A percentile compares a stretch with the other conserved stretches of the same genome.
These are phyloP conservation scores for Scleropages formosus DNA, from an alignment of 2,797 vertebrate genomes.

Conservation along the genomic window DNA sequence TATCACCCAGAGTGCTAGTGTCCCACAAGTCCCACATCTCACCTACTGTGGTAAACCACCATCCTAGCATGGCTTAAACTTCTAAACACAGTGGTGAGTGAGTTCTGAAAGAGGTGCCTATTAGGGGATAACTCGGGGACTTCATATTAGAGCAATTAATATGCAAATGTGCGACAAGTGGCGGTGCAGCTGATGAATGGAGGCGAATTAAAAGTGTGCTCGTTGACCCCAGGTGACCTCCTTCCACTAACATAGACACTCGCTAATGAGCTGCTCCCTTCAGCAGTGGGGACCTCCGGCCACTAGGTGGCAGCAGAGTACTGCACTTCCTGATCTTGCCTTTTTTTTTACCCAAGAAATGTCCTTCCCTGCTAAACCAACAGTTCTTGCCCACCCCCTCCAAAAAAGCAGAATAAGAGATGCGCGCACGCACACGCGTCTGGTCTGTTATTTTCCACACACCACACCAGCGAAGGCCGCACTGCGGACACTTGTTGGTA, in stretches of 20 bases:
- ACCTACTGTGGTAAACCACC: conserved; percentile 26
- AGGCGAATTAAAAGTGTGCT: conserved; percentile 56
- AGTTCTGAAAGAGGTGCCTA: conserved; percentile 59
- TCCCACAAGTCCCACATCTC: not conserved
- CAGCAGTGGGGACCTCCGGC: conserved; percentile 35
- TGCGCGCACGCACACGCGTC: too few relatives aligned
- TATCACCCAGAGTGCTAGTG: too few relatives aligned
- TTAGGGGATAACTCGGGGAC: conserved; percentile 58
- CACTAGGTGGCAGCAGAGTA: conserved; percentile 81
- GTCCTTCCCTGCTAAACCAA: not conserved
- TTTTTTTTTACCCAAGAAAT: not conserved
- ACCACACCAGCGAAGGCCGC: too few relatives aligned
- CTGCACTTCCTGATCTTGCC: conserved; percentile 49
- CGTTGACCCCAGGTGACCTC: conserved; percentile 60
- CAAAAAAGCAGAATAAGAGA: not conserved
- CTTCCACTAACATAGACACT: conserved; percentile 57
- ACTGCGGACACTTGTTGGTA: too few relatives aligned
- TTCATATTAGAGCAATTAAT: conserved; percentile 68
- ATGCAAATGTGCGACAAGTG: conserved; percentile 66
- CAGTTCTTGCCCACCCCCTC: not conserved
- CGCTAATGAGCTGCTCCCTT: conserved; percentile 60
- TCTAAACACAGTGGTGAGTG: conserved; percentile 57
- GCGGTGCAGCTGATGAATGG: conserved; percentile 48
- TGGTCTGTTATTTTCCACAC: too few relatives aligned
- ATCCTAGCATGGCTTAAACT: conserved; percentile 44